Base-by-base conservation (phyloP, 2,113 vertebrate species). In the Ictalurus punctatus region DNA sequence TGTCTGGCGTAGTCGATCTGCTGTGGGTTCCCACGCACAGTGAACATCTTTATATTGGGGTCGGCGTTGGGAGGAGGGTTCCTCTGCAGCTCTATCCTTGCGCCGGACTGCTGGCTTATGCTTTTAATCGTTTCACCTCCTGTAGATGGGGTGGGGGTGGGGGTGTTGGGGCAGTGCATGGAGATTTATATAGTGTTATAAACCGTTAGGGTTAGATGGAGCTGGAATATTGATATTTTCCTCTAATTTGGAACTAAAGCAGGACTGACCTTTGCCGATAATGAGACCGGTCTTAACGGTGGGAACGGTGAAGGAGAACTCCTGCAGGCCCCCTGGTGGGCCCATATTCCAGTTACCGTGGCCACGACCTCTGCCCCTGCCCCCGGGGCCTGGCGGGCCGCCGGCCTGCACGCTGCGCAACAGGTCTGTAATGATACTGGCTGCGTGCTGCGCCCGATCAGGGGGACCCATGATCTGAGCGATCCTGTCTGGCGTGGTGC, bases 301-400 rank as follows among this genome's bases (percentile, higher is more conserved):
- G 27, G 98, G 98, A 83, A 99, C 98, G 82, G 98, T 98, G 92
- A 99, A 99, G 92, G 97, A 97, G 92, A 99, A 99, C 92, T 99
- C 98, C 90, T 99, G 98, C 74, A 99, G 95, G 90, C 98, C 98
- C 93, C 98, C 98, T 86, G 98, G 98, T 69, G 98, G 98, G 0
- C 98, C 98, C 98, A 99, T 99, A 92, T 98, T 99, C 98, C 98
- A 99, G 94, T 98, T 99, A 88, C 98, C 98, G 94, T 99, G 97
- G 54, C 98, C 98, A 76, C 98, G 96, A 52, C 98, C 98, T 83
- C 98, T 95, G 54, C 98, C 98, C 89, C 98, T 95, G 87, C 98
- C 98, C 54, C 98, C 98, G 37, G 97, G 98, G 63, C 98, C 98
- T 14, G 97, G 97, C 23, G 97, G 97, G 40, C 99, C 99, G 12